Base-by-base conservation (phyloP, 2,888 invertebrate genomes). In the Eilema depressum region DNA sequence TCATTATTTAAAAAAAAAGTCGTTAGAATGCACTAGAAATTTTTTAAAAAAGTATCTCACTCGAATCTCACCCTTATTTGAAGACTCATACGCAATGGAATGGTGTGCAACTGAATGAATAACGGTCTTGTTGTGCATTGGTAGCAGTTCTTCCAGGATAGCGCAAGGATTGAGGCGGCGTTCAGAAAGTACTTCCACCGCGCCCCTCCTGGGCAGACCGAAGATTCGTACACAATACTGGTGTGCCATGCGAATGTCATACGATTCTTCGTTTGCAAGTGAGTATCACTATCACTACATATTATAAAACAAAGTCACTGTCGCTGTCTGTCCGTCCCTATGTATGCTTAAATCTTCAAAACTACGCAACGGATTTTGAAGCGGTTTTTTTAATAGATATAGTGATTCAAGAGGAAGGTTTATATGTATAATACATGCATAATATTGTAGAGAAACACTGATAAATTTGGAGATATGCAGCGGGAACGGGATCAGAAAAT, bases 241-340 rank as follows among this genome's bases (percentile, higher is more conserved):
- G 99, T 99, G 2, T 99, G 99, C 83, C 99, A 99, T 91, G 99
- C 98, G 5, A 99, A 99, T 92, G 99, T 99, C 28, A 99, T 99
- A 85, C 96, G 99, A 62, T 99, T 98, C 92, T 98, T 98, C 88
- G 97, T 98, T n/a, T 98, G 98, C 96, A 96, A 97, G 98, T 97
- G 86, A 94, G 93, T 93, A 33, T n/a, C n/a, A n/a, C n/a, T n/a
- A n/a, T n/a, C n/a, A n/a, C n/a, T n/a, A n/a, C n/a, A n/a, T n/a
- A n/a, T n/a, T n/a, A n/a, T n/a, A n/a, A n/a, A n/a, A n/a, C n/a
- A n/a, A n/a, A n/a, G n/a, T n/a, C n/a, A n/a, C n/a, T n/a, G n/a
- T n/a, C n/a, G n/a, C n/a, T n/a, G n/a, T n/a, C n/a, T n/a, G n/a
- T n/a, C n/a, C n/a, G n/a, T n/a, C n/a, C n/a, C n/a, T n/a, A n/a